Percentiles rank a stretch among this genome's conserved stretches.
These are phyloP conservation scores for Hypolimnas misippus DNA, from an alignment of 2,888 invertebrate species.

Conservation along the genomic window DNA sequence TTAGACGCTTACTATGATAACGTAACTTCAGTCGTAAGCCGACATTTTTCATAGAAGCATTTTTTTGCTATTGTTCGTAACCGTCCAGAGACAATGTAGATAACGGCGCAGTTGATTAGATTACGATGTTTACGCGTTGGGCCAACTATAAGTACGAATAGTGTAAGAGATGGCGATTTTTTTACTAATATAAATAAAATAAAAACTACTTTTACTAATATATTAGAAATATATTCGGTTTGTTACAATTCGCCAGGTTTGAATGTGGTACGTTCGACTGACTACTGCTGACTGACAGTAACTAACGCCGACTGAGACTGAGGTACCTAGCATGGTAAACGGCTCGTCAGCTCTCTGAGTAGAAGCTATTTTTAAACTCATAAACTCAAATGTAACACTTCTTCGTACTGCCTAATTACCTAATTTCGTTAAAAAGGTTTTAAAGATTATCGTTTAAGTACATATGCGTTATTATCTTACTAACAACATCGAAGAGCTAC, in stretches of 20 bases:
- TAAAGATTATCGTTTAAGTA: not conserved
- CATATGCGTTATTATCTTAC: not conserved
- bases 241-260: no score
- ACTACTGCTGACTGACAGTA: no score
- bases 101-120: slow-evolving; percentile 44
- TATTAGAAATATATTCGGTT: no score
- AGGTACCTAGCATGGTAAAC: no score
- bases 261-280: no score
- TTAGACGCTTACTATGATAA: not conserved
- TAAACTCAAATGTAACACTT: slow-evolving; percentile 1
- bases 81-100: slow-evolving; percentile 39
- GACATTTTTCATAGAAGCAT: slow-evolving; percentile 20
- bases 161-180: not conserved
- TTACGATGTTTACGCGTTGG: slow-evolving; percentile 39
- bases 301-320: no score
- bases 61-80: slow-evolving; percentile 16
- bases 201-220: no score
- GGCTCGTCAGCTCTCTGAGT: not conserved
- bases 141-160: slow-evolving; percentile 15
- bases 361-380: not conserved
- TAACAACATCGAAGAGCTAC: no score
- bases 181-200: not conserved
- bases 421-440: not conserved
- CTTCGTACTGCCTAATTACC: slow-evolving; percentile 4
- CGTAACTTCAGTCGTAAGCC: not conserved